Base-by-base conservation (phyloP, 2,888 invertebrate genomes). In the Diachrysia chrysitis region DNA sequence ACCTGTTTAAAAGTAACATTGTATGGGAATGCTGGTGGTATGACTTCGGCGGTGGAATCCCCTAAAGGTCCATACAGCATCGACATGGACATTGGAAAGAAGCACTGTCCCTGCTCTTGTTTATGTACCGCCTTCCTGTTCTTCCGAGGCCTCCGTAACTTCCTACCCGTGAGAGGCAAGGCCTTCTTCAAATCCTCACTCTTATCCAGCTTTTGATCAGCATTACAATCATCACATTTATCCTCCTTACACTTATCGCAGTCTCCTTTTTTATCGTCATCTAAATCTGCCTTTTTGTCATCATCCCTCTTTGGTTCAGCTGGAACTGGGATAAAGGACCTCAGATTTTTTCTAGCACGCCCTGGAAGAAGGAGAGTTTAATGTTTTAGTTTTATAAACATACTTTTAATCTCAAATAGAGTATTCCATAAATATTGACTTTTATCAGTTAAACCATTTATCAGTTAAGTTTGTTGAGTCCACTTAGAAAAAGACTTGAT, bases 1-100 rank as follows among this genome's bases (percentile, higher is more conserved):
- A 98, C 98, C 96, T 97, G 97, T 82, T 97, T 97, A 90, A 99
- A 99, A 71, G 97, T 97, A 63, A 99, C 97, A 93, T 99, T 99
- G 86, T 98, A 96, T 0, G 99, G 99, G 91, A 99, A 99, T 42
- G 96, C 96, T 72, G 96, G 96, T 6, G 87, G 90, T 60, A 83
- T 87, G 70, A 85, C 90, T 82, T 86, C 96, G 91, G 91, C 78
- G 0, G 85, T 76, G 0, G 96, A 96, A 84, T 96, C 96, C 83
- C 97, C 97, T 72, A 98, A 96, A 16, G 97, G 97, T 57, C 99
- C 99, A 90, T 98, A 98, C 90, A 97, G 96, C 87, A 98, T 96
- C 53, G 98, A 97, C 97, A 99, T 98, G 21, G 98, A 98, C 89
- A 97, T 97, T 1, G 99, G 99, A 93, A 98, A 99, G 90, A 93